These are phyloP conservation scores for Chrysolina haemoptera DNA, from an alignment of 2,888 invertebrate species.

Conservation along the genomic window DNA sequence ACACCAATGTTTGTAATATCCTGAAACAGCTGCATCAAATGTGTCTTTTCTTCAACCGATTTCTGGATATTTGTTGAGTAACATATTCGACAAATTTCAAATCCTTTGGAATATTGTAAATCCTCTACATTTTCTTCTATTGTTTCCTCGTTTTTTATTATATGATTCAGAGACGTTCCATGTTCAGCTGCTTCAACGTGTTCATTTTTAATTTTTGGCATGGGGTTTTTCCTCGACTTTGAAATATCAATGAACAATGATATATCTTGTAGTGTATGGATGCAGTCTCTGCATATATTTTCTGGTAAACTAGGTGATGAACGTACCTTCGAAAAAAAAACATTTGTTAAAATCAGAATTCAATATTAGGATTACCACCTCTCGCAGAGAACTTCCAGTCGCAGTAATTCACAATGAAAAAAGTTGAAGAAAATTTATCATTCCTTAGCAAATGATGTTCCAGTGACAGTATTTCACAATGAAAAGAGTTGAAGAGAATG, in stretches of 20 bases:
- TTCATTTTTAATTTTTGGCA: neutral
- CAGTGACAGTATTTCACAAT: neutral
- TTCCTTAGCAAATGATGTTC: no score
- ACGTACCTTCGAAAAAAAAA: neutral
- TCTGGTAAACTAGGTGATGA: neutral
- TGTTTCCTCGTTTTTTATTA: neutral
- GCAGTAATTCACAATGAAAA: neutral
- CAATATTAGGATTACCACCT: no score
- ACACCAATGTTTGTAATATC: no score
- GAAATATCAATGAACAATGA: neutral
- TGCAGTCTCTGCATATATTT: neutral
- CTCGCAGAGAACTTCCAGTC: neutral
- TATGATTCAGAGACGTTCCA: neutral
- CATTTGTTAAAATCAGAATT: neutral
- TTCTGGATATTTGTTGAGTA: neutral
- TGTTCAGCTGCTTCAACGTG: neutral
- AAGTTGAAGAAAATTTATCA: no score
- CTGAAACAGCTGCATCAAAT: neutral
- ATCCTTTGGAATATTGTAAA: neutral
- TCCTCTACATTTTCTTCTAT: neutral
- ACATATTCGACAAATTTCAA: neutral
- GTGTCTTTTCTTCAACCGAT: neutral
- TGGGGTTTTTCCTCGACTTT: neutral
- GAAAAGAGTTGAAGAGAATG: no score
- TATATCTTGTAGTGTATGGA: neutral